Evolutionary conservation across 2,888 invertebrate species (phyloP).

Genomic region (Fragum sueziense): DNA sequence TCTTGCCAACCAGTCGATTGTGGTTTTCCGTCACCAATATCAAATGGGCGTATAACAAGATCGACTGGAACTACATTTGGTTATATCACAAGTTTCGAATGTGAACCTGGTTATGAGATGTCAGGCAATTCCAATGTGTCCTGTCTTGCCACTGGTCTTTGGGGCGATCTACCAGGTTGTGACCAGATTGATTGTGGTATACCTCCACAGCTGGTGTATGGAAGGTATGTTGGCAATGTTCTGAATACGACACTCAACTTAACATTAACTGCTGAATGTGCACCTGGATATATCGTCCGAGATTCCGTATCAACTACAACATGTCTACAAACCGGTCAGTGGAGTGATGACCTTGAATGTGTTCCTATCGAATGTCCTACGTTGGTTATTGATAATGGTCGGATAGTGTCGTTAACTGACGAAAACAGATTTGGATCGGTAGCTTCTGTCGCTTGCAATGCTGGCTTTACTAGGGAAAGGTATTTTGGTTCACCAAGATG

Average conservation of each 20-base stretch:
- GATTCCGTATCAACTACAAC: neutral
- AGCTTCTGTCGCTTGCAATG: neutral
- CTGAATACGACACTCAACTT: neutral
- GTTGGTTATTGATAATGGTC: neutral
- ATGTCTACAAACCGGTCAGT: neutral
- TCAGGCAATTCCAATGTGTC: neutral
- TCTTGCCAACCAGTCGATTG: neutral
- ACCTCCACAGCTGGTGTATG: neutral
- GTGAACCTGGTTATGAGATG: neutral
- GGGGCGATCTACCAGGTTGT: neutral
- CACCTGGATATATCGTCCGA: neutral
- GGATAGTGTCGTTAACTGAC: neutral
- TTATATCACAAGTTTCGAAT: neutral
- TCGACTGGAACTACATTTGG: neutral
- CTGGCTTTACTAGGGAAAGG: neutral
- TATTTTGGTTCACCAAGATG: neutral
- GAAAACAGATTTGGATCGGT: neutral
- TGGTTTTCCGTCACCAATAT: neutral
- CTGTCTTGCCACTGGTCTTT: neutral
- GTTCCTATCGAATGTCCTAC: neutral
- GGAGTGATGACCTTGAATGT: neutral
- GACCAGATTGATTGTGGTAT: neutral
- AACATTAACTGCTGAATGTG: neutral
- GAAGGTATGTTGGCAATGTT: neutral
- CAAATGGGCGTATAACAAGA: neutral